Evolutionary conservation across 2,113 vertebrate genomes (phyloP).

Genomic region (Ginglymostoma cirratum): DNA sequence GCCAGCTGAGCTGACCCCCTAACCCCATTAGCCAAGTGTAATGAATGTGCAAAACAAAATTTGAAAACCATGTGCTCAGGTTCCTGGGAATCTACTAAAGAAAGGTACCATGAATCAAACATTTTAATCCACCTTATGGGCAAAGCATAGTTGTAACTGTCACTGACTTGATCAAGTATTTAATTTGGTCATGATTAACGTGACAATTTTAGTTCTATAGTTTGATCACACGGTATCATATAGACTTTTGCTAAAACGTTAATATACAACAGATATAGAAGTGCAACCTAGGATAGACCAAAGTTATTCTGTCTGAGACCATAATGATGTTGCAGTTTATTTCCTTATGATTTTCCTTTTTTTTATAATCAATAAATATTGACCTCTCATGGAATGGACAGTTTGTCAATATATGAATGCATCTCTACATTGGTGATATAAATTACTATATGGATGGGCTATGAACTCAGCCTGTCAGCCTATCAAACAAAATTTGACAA

Average conservation of each 20-base stretch:
- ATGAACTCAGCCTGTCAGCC: neutral
- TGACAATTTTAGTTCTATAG: neutral
- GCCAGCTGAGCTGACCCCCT: too few relatives aligned
- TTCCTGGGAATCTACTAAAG: neutral
- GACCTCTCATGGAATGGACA: neutral
- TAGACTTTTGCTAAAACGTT: neutral
- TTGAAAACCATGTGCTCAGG: neutral
- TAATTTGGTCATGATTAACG: neutral
- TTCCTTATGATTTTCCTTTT: neutral
- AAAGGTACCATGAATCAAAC: neutral
- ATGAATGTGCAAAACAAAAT: neutral
- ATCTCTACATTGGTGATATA: neutral
- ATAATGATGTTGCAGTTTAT: neutral
- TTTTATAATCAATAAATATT: neutral
- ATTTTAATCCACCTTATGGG: neutral
- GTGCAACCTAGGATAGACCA: neutral
- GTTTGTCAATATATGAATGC: neutral
- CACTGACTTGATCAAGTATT: neutral
- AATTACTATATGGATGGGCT: neutral
- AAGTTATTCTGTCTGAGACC: neutral
- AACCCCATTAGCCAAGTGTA: neutral
- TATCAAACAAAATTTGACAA: neutral
- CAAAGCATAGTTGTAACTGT: neutral
- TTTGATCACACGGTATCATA: neutral
- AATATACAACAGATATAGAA: neutral